Evolutionary conservation across 2,888 invertebrate species (phyloP).

Genomic region (Calameuta idolon): DNA sequence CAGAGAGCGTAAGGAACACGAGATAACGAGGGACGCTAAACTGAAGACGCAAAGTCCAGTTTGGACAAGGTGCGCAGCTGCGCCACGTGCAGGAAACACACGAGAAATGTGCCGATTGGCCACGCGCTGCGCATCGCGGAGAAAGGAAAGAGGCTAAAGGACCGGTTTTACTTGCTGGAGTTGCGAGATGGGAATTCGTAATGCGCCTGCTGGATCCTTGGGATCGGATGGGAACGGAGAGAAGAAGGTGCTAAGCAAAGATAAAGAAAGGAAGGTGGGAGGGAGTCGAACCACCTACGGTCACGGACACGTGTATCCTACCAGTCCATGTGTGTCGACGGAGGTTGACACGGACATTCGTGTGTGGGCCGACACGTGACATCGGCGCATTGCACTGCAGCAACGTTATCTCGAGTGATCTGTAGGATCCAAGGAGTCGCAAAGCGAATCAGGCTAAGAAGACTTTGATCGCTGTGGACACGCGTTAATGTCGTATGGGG

Average conservation of each 20-base stretch:
- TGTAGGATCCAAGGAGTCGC: neutral
- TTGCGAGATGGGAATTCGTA: slow-evolving; percentile 3
- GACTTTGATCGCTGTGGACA: neutral
- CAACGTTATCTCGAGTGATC: neutral
- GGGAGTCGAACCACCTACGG: no score
- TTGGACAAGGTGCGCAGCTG: neutral
- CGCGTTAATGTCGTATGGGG: no score
- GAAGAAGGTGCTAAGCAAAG: no score
- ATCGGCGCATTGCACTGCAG: neutral
- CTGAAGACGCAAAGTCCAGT: neutral
- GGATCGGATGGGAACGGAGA: neutral
- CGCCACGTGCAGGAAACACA: neutral
- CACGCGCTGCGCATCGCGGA: neutral
- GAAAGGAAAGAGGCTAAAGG: neutral
- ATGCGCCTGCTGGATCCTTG: neutral
- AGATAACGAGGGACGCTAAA: no score
- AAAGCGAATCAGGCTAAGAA: neutral
- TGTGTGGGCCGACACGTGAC: no score
- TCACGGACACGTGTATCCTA: no score
- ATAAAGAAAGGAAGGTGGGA: no score
- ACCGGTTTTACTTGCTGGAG: neutral
- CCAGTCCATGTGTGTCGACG: no score
- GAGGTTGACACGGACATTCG: no score
- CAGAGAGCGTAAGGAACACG: no score
- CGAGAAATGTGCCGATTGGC: neutral